These are phyloP conservation scores for Enteromius fasciolatus DNA, from an alignment of 2,797 vertebrate species.

Conservation along the genomic window DNA sequence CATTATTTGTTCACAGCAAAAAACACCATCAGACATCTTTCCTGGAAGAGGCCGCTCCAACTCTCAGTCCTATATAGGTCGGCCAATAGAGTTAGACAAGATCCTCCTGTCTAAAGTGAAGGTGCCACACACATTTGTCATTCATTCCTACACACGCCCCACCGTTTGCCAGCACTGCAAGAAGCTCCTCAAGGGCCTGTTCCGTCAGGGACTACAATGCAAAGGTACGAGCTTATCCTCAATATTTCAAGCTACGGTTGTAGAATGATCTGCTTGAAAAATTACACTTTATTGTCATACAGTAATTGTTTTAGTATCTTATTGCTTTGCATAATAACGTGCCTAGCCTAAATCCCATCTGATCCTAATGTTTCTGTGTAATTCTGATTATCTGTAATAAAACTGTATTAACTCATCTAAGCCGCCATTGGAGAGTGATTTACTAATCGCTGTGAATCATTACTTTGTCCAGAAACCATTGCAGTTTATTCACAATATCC, in stretches of 20 bases:
- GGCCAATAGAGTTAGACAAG: constrained; percentile 95
- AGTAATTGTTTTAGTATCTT: constrained; percentile 8
- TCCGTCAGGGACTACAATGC: constrained; percentile 93
- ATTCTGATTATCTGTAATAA: neutral
- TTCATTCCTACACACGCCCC: constrained; percentile 95
- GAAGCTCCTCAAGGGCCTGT: constrained; percentile 95
- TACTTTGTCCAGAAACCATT: neutral
- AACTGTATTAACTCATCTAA: constrained; percentile 7
- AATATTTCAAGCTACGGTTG: neutral
- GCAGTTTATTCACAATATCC: neutral
- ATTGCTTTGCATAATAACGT: constrained; percentile 5
- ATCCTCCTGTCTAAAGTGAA: constrained; percentile 94
- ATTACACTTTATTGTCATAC: neutral
- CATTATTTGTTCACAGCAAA: constrained; percentile 77
- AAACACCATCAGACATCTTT: constrained; percentile 88
- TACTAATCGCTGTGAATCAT: constrained; percentile 1
- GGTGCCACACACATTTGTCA: constrained; percentile 95
- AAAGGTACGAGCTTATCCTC: constrained; percentile 80
- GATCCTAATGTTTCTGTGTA: neutral
- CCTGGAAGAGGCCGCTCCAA: constrained; percentile 87
- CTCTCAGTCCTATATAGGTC: constrained; percentile 90
- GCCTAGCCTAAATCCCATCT: constrained; percentile 3
- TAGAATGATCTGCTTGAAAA: neutral
- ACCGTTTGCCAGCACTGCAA: constrained; percentile 97
- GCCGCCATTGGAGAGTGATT: neutral